Base-by-base conservation (phyloP, 2,888 invertebrate species). In the Hydraecia micacea region DNA sequence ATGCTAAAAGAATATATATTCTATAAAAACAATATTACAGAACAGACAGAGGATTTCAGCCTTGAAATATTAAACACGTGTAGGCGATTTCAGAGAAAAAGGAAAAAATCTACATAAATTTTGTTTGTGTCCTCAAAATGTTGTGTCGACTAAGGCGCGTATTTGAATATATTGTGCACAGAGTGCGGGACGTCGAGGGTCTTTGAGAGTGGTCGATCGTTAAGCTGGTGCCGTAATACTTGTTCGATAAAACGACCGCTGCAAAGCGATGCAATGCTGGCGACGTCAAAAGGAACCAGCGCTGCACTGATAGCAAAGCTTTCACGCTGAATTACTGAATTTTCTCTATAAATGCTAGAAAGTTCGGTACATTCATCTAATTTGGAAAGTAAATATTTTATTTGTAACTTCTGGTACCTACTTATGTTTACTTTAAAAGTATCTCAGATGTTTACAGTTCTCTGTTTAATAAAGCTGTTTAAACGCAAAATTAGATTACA, bases 231-330 rank as follows among this genome's bases (percentile, higher is more conserved):
- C 75, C 86, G 79, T 84, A 81, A 80, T 80, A 80, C 81, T 77
- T 46, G 84, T 79, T 87, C 77, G 77, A 87, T 86, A 86, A 87
- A 87, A 80, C 75, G 81, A 87, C 86, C 81, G 15, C 87, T 79
- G 81, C 78, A 84, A 80, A 82, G 78, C 80, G 75, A 77, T 77
- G 86, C 79, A 81, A 80, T 80, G 74, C 77, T 74, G 68, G 74
- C 85, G 75, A 86, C 75, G 66, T 86, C 84, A 86, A 87, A 84
- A 80, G 76, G 77, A 87, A 32, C 71, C 70, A 21, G 66, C 32
- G 52, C 58, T 84, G 79, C 77, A 81, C 80, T 82, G 84, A 83
- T 78, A 84, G 86, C 73, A 79, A 77, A 82, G 82, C 77, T 84
- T 86, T 80, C 82, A 79, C 75, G 39, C 58, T 82, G 79, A 82